phyloP scores from a whole-genome alignment of 1,140 invertebrate genomes.

The Penaeus indicus region DNA sequence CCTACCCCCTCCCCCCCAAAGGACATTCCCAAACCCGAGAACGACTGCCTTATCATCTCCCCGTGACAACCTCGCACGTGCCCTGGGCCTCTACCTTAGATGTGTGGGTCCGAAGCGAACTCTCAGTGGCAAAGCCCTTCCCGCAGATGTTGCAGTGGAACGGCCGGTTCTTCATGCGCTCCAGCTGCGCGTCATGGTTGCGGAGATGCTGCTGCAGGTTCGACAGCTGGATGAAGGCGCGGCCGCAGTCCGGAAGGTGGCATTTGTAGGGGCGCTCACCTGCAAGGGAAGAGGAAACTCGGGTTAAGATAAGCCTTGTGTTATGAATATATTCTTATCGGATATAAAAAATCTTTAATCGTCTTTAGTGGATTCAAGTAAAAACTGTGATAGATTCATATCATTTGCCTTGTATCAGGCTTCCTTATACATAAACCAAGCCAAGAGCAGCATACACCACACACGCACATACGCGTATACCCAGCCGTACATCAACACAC shows the following conservation, averaged over 20 bases:
- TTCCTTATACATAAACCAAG: not conserved
- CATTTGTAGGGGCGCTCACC: conserved; percentile 97
- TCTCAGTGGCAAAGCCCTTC: conserved; percentile 96
- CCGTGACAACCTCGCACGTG: not conserved
- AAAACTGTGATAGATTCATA: no score
- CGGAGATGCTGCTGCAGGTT: conserved; percentile 96
- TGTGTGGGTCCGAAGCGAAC: conserved; percentile 93
- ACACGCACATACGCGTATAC: conserved; percentile 15
- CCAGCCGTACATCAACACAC: not conserved
- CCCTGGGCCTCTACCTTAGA: conserved; percentile 83
- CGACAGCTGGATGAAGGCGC: conserved; percentile 96
- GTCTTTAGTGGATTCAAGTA: not conserved
- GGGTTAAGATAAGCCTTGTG: no score
- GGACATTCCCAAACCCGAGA: not conserved
- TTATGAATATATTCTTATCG: not conserved
- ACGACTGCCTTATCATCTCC: not conserved
- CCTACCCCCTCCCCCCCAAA: not conserved
- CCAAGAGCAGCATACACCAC: not conserved
- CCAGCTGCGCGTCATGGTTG: conserved; percentile 96
- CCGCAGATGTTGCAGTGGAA: conserved; percentile 97
- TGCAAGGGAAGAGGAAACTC: conserved; percentile 73
- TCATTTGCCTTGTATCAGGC: no score
- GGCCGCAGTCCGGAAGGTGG: conserved; percentile 92
- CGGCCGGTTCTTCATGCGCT: conserved; percentile 92
- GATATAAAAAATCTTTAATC: not conserved